These are phyloP conservation scores for Thripadectes ignobilis DNA, from an alignment of 2,797 vertebrate genomes.

Conservation along the genomic window DNA sequence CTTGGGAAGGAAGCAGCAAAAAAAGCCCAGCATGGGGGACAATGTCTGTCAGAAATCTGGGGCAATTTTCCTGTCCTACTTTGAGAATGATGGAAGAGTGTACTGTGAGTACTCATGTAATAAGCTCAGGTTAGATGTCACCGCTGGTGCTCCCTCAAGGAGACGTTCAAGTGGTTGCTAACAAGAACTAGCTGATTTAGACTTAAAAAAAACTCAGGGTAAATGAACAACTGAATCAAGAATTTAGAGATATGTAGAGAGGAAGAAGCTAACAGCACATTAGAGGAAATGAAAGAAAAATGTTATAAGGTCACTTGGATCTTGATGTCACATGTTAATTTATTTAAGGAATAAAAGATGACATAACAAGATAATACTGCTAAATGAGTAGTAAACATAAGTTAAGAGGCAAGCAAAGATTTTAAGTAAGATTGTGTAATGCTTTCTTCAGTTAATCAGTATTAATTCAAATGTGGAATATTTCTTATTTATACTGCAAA, in stretches of 20 bases:
- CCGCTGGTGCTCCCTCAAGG: background rate
- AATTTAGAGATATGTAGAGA: background rate
- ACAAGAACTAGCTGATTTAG: background rate
- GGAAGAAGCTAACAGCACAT: rapidly evolving
- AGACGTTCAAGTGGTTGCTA: background rate
- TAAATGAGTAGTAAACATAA: background rate
- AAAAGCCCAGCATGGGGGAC: background rate
- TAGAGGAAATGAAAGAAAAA: background rate
- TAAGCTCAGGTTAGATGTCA: background rate
- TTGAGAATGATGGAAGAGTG: background rate
- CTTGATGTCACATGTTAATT: background rate
- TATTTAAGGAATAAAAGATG: background rate
- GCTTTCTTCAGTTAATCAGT: background rate
- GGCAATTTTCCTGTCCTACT: background rate
- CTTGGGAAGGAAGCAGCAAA: background rate
- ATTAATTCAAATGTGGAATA: background rate
- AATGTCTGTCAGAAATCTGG: background rate
- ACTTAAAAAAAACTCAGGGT: background rate
- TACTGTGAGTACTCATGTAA: background rate
- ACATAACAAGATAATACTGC: background rate
- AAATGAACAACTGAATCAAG: background rate
- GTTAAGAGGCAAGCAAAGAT: background rate
- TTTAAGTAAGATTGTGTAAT: background rate
- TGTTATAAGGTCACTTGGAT: background rate
- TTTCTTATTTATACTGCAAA: background rate